Evolutionary conservation across 2,888 invertebrate species (phyloP), one percentile per base, ranked within the genome.

Genomic region (Pachliopta kotzebuea): DNA sequence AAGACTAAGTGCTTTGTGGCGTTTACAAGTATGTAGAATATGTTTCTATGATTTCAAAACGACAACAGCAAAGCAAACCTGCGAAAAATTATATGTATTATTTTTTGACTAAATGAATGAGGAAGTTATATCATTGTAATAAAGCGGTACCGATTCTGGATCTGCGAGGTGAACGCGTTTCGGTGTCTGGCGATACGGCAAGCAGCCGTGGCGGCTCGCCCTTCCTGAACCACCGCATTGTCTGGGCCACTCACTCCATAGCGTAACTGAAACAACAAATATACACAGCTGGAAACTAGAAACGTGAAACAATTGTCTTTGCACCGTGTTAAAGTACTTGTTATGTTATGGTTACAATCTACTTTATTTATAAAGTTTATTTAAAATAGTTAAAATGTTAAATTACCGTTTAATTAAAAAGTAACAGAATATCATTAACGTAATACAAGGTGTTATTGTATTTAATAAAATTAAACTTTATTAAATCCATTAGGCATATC

Each of bases 161-260:
- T 62, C 91, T 75, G 56, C 87, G 78, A 6, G 81, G 65, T 50
- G 87, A 74, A 37, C 84, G 80, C 70, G 84, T 80, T 78, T 93
- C 92, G 75, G 92, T 85, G 72, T 89, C 93, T 72, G 95, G 94
- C 70, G 95, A 94, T 69, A 95, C 92, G 84, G 94, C 94, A 70
- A 95, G 90, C 78, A 95, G 92, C 85, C 94, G 92, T 74, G 95
- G 95, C 80, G 94, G 92, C 85, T 93, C 94, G 79, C 94, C 94
- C 77, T 92, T 93, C 84, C 93, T 94, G 90, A 95, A 95, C 95
- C 95, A 95, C 90, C 94, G 94, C 95, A 95, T 95, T 76, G 81
- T 81, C 68, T 58, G 63, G 56, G 54, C 66, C 50, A 60, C 67
- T 81, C 73, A 84, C 75, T 78, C 77, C 88, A 87, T 86, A 62